Percentiles rank a stretch among this genome's conserved stretches.
phyloP scores from a whole-genome alignment of 2,888 invertebrate species.

The Fissipunctia ypsillon region DNA sequence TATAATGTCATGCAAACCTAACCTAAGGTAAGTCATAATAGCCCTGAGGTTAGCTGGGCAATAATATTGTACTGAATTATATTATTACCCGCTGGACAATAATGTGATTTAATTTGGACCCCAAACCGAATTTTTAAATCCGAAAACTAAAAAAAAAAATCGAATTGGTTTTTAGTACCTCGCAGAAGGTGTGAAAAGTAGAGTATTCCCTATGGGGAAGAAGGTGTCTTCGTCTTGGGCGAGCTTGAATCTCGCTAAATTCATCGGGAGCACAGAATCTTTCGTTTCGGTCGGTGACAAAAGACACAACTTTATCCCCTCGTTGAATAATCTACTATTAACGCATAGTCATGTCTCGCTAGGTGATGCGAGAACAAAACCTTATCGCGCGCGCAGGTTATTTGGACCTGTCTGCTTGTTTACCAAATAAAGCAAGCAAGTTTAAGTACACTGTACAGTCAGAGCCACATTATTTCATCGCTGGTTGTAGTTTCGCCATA shows the following conservation, averaged over 20 bases:
- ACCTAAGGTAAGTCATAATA: not conserved
- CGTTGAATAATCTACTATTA: slow-evolving; percentile 1
- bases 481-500: not conserved
- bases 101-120: too few relatives aligned
- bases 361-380: not conserved
- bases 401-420: not conserved
- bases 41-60: not conserved
- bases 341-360: not conserved
- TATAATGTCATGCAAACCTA: too few relatives aligned
- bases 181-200: not conserved
- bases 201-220: not conserved
- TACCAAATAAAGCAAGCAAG: not conserved
- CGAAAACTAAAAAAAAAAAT: not conserved
- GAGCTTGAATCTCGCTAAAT: not conserved
- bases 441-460: not conserved
- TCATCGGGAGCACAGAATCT: not conserved
- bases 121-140: too few relatives aligned
- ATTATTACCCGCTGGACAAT: too few relatives aligned
- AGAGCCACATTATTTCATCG: not conserved
- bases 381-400: too few relatives aligned
- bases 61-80: not conserved
- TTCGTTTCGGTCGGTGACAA: not conserved
- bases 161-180: not conserved
- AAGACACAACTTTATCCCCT: not conserved
- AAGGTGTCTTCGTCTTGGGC: not conserved